These are phyloP conservation scores for Hirtodrosophila cameraria DNA, from an alignment of 2,888 invertebrate species.

Conservation along the genomic window DNA sequence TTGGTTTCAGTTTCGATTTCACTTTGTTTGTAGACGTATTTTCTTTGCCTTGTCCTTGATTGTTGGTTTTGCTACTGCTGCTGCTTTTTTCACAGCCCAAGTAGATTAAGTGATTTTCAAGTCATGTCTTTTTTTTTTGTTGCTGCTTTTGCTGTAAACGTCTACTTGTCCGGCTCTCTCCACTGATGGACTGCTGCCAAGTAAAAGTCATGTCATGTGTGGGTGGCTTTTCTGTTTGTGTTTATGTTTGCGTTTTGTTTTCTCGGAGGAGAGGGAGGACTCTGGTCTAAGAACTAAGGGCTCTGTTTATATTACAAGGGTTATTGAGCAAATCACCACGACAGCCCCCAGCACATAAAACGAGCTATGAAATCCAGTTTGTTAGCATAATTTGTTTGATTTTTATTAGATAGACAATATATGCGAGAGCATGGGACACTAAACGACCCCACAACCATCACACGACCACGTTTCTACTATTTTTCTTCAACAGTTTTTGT, in stretches of 20 bases:
- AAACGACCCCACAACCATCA: conserved; percentile 32
- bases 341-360: conserved; percentile 43
- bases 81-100: conserved; percentile 45
- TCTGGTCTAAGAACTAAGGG: conserved; percentile 33
- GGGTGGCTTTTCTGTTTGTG: conserved; percentile 55
- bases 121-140: conserved; percentile 77
- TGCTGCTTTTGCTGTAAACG: conserved; percentile 5
- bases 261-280: not conserved
- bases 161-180: conserved; percentile 19
- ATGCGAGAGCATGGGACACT: conserved; percentile 36
- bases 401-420: conserved; percentile 77
- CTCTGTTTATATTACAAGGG: conserved; percentile 81
- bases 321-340: conserved; percentile 83
- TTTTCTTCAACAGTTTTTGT: conserved; percentile 31
- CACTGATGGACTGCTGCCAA: conserved; percentile 78
- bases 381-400: conserved; percentile 82
- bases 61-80: conserved; percentile 31
- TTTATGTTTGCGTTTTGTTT: conserved; percentile 43
- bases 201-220: conserved; percentile 60
- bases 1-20: conserved; percentile 55
- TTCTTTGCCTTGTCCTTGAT: conserved; percentile 33
- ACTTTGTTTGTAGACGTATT: conserved; percentile 27
- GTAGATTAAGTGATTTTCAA: conserved; percentile 83
- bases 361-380: conserved; percentile 74
- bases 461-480: conserved; percentile 22